phyloP scores from a whole-genome alignment of 2,113 vertebrate species.

The Boulengerochromis microlepis region DNA sequence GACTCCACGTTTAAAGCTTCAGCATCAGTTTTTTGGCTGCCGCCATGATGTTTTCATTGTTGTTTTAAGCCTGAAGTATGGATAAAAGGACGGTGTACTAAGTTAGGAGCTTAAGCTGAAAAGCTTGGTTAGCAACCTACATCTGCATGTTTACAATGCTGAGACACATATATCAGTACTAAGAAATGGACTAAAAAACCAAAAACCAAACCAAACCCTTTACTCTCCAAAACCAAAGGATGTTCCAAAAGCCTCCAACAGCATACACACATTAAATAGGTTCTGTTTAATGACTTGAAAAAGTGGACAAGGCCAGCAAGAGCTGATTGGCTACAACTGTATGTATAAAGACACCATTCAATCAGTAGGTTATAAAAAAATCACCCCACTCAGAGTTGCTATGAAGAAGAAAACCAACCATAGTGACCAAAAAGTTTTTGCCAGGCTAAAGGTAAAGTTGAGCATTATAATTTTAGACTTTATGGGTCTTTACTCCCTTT shows the following conservation, averaged over 20 bases:
- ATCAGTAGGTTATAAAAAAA: neutral
- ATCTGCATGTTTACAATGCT: neutral
- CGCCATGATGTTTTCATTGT: neutral
- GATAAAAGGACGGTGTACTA: neutral
- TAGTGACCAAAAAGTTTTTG: neutral
- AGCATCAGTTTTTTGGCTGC: neutral
- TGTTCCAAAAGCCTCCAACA: neutral
- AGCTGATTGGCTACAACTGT: neutral
- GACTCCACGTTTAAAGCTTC: neutral
- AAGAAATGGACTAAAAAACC: neutral
- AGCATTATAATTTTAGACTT: neutral
- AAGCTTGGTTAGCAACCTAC: neutral
- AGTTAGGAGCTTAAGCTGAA: neutral
- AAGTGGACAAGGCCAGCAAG: neutral
- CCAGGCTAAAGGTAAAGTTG: neutral
- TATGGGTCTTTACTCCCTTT: neutral
- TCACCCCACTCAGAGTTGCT: neutral
- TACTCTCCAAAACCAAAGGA: neutral
- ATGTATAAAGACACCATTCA: neutral
- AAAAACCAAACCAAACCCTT: neutral
- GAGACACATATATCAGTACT: neutral
- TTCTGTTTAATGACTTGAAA: neutral
- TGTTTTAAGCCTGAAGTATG: neutral
- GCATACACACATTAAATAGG: neutral
- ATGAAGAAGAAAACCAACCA: neutral